Conservation (phyloP, 2,888 invertebrate genomes). For the Andrena bicolor region DNA sequence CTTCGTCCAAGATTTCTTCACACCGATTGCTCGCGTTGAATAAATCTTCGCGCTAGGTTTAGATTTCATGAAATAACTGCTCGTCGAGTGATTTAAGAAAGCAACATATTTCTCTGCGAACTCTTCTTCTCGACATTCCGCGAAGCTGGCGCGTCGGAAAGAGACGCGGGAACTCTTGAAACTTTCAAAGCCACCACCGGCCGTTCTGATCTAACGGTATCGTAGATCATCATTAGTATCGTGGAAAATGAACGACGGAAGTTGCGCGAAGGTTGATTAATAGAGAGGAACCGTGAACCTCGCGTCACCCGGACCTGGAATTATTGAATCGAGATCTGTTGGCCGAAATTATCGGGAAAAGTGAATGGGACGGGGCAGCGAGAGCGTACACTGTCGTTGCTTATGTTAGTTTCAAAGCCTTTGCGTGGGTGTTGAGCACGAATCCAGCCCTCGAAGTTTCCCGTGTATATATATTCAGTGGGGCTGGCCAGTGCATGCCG, state of each 20-base stretch:
- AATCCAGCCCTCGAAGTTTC: slow-evolving; percentile 31
- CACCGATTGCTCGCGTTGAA: slow-evolving; percentile 8
- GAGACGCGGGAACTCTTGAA: background rate
- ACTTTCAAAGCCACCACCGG: background rate
- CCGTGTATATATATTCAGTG: slow-evolving; percentile 7
- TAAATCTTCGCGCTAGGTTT: background rate
- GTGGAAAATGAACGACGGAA: slow-evolving; percentile 36
- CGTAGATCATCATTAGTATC: slow-evolving; percentile 62
- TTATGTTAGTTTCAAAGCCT: slow-evolving; percentile 16
- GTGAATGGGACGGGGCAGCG: background rate
- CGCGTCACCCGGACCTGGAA: background rate
- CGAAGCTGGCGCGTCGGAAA: background rate
- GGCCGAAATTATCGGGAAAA: slow-evolving; percentile 18
- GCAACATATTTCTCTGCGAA: background rate
- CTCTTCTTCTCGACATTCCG: background rate
- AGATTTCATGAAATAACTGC: too few species aligned
- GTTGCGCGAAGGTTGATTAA: slow-evolving; percentile 42
- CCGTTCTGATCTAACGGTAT: slow-evolving; percentile 13
- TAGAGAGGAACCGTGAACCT: slow-evolving; percentile 26
- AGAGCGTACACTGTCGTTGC: background rate
- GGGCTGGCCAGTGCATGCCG: slow-evolving; percentile 32
- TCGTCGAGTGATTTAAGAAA: too few species aligned
- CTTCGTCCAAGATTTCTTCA: background rate
- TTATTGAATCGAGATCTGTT: slow-evolving; percentile 24
- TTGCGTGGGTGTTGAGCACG: background rate